Base-by-base conservation (phyloP, 2,888 invertebrate species). In the Esperia sulphurella region DNA sequence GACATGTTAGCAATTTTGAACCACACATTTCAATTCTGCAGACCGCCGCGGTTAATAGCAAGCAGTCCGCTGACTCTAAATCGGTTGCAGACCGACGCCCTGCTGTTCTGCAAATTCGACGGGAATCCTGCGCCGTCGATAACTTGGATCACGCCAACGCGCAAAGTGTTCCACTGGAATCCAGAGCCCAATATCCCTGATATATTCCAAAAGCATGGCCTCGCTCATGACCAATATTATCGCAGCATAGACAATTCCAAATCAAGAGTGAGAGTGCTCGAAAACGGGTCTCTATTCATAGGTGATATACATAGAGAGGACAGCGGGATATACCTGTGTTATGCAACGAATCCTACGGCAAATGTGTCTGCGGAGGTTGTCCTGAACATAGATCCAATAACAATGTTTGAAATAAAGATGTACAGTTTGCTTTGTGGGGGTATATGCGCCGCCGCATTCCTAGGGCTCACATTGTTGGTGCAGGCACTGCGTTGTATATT, bases 261-360 rank as follows among this genome's bases (percentile, higher is more conserved):
- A 54, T 91, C 91, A 0, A 83, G 95, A 58, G 91, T 95, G 50
- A 86, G 90, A 55, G 82, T 96, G 35, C 89, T 94, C 42, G 93
- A 94, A 28, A 95, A 96, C 71, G 97, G 97, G 14, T 94, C 95
- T 13, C 85, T 97, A 49, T 92, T 92, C 61, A 94, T 97, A 55
- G 89, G 88, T 49, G 91, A 92, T 58, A 91, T 95, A 50, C 92
- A 93, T 38, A 92, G 95, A 58, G 93, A 94, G 69, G 97, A 97
- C 83, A 94, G 95, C 62, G 97, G 97, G 46, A 87, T 92, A 29
- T 98, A 98, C 85, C 92, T 93, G 53, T 98, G 98, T 75, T 93
- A 94, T 71, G 97, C 96, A 39, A 92, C 94, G 65, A 97, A 97
- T 85, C 94, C 96, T 12, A 91, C 95, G 56, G 95, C 95, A 46